Base-by-base conservation (phyloP, 53 echinoderm and acorn worm species). In the Arbacia lixula region DNA sequence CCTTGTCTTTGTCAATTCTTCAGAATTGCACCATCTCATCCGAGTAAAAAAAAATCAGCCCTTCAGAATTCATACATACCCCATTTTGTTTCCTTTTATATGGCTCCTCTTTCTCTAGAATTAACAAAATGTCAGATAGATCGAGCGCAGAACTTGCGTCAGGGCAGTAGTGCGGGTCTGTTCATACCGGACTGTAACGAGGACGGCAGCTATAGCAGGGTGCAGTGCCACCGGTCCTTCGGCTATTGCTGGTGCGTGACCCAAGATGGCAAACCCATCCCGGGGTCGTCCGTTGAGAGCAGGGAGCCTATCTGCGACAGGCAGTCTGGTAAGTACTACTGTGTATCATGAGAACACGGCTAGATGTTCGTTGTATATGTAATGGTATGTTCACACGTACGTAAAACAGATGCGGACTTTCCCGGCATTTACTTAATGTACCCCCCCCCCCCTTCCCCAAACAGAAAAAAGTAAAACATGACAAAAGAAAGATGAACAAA, bases 241-340 rank as follows among this genome's bases (percentile, higher is more conserved):
- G 94, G 94, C 6, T 97, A 93, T 42, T 97, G 97, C 53, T 97
- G 97, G 97, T 97, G 97, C 56, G 97, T 97, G 12, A 92, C 91
- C 1, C 88, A 94, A 25, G 90, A 92, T 22, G 97, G 97, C 26
- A 97, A 92, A 73, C 97, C 97, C 1, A 80, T 97, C 12, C 94
- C 97, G 2, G 94, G 97, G 27, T 91, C 97, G 22, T 94, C 97
- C 1, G 92, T 97, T 22, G 78, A 86, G 58, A 81, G 90, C 25
- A 80, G 86, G 29, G 74, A 81, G 12, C 96, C 93, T 14, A 75
- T 80, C 1, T 96, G 96, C 34, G 76, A 91, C 64, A 83, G 93
- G 30, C 93, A 94, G 72, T 50, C 78, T 25, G 90, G 91, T 85
- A 52, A 89, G 91, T 60, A 17, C 31, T 72, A 36, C n/a, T n/a